These are phyloP conservation scores for Acleris laterana DNA, from an alignment of 2,888 invertebrate genomes.

Conservation along the genomic window DNA sequence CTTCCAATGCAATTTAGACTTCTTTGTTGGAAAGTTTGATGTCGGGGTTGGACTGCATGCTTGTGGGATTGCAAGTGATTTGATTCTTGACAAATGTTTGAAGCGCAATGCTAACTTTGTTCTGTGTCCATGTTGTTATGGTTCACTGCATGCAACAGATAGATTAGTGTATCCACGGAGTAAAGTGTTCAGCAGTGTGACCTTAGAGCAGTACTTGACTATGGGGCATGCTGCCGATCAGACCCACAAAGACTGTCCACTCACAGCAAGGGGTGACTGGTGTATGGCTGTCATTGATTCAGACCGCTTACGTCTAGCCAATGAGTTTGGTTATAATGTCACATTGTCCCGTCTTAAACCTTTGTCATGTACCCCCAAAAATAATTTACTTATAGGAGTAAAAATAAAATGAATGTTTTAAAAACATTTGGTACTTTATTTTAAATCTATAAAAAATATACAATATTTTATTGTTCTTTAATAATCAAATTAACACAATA, in stretches of 20 bases:
- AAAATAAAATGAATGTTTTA: constrained; percentile 44
- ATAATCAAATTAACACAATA: constrained; percentile 18
- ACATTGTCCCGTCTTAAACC: constrained; percentile 91
- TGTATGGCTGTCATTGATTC: constrained; percentile 96
- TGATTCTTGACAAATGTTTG: constrained; percentile 94
- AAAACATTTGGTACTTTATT: constrained; percentile 44
- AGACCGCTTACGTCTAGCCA: constrained; percentile 91
- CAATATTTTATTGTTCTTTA: constrained; percentile 37
- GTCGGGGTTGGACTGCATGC: constrained; percentile 96
- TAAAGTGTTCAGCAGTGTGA: constrained; percentile 75
- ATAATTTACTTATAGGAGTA: constrained; percentile 91
- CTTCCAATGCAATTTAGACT: constrained; percentile 95
- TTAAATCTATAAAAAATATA: constrained; percentile 52
- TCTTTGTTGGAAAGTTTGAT: constrained; percentile 92
- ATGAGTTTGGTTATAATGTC: constrained; percentile 90
- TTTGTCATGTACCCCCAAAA: constrained; percentile 94
- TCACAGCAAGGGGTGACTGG: constrained; percentile 89
- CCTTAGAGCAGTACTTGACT: constrained; percentile 88
- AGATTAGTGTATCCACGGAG: constrained; percentile 93
- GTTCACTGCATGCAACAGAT: constrained; percentile 92
- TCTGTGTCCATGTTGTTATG: constrained; percentile 97
- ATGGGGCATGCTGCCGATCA: constrained; percentile 97
- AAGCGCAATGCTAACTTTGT: constrained; percentile 91
- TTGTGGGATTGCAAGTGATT: constrained; percentile 97
- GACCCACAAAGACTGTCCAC: constrained; percentile 89